Evolutionary conservation across 2,797 vertebrate genomes (phyloP), one percentile per base, ranked within the genome.

Genomic region (Hyperoplus lanceolatus): DNA sequence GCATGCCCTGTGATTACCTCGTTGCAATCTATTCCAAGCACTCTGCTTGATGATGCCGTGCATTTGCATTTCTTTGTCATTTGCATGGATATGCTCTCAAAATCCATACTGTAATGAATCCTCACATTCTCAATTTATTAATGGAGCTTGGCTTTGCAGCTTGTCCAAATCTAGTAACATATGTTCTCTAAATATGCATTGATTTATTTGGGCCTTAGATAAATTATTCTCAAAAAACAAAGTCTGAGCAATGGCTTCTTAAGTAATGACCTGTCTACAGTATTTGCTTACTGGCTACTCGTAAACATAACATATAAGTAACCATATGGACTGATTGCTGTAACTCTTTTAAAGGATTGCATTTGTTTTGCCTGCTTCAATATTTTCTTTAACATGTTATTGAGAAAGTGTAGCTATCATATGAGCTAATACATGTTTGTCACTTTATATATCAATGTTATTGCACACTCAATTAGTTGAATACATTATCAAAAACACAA

Each of bases 51-150:
- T 94, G 93, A 94, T 92, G 87, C 92, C 63, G 16, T 29, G 77
- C 87, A 92, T 95, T 95, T 94, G 94, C 91, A 92, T 95, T 94
- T 92, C 92, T 93, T 93, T 84, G 87, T 88, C 90, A 94, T 95
- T 95, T 94, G 94, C 93, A 95, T 95, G 88, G 91, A 79, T 90
- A 89, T 89, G 79, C 67, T 90, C 89, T 89, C 73, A 74, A 94
- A 93, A 89, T 92, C 92, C 91, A 94, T 94, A 94, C 90, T 8
- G 86, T 95, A 95, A 95, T 95, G 93, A 95, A 93, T 93, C 91
- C 88, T 91, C 91, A 92, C 92, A 86, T 94, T 93, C 92, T 90
- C 95, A 95, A 95, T 95, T 94, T 95, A 95, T 94, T 95, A 96
- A 96, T 95, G 94, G 94, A 93, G 66, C 66, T 64, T 53, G 87